phyloP scores from a whole-genome alignment of 2,113 vertebrate genomes.

The Anguilla rostrata region DNA sequence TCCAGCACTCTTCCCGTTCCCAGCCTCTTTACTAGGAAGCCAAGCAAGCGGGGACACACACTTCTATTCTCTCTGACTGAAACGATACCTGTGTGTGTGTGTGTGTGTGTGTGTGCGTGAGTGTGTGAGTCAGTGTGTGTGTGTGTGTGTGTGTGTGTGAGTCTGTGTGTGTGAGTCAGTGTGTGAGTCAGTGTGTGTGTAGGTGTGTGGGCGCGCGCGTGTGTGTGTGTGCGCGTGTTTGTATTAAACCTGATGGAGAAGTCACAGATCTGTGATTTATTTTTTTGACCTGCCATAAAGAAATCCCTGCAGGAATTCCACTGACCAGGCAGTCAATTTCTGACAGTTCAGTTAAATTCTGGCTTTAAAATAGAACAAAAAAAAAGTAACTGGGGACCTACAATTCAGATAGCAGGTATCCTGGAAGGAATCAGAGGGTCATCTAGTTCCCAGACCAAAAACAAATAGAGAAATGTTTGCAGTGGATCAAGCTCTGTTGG shows the following conservation, averaged over 20 bases:
- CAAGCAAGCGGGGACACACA: background rate
- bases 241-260: too few species aligned
- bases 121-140: background rate
- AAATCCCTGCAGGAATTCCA: background rate
- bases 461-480: conserved; percentile 1
- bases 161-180: background rate
- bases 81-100: background rate
- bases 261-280: too few species aligned
- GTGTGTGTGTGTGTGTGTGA: background rate
- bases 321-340: background rate
- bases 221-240: too few species aligned
- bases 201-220: too few species aligned
- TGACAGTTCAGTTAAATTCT: background rate
- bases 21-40: conserved; percentile 24
- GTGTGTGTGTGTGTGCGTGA: background rate
- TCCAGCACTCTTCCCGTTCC: conserved; percentile 57
- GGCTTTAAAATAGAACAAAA: background rate
- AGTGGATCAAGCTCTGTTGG: background rate
- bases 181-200: background rate
- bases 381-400: background rate
- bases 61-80: background rate
- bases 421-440: background rate
- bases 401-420: background rate
- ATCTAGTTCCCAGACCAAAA: background rate
- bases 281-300: background rate